Percentiles rank a stretch among this genome's conserved stretches.
Conservation (phyloP, 2,797 vertebrate genomes). For the Acanthiza pusilla region DNA sequence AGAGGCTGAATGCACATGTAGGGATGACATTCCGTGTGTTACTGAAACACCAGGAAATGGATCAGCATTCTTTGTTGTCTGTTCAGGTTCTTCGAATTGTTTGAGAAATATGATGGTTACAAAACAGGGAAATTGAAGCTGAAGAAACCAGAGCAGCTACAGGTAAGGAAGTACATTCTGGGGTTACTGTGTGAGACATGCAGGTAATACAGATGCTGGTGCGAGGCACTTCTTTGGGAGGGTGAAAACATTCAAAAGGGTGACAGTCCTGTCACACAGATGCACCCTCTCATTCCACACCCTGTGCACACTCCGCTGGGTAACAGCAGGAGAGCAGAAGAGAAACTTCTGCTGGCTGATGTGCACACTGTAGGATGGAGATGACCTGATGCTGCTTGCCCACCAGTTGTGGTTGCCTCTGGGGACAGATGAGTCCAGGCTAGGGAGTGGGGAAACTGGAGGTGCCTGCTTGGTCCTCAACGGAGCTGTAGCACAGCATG, state of each 20-base stretch:
- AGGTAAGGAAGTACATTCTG: slow-evolving; percentile 76
- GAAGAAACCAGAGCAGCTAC: slow-evolving; percentile 95
- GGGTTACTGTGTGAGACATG: neutral
- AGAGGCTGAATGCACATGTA: neutral
- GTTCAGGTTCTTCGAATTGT: slow-evolving; percentile 92
- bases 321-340: neutral
- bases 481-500: neutral
- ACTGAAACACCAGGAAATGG: neutral
- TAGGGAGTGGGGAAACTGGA: neutral
- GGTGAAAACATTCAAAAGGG: neutral
- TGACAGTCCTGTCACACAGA: neutral
- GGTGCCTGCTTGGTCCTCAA: neutral
- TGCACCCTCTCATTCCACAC: neutral
- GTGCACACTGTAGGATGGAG: rapidly evolving
- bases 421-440: neutral
- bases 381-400: neutral
- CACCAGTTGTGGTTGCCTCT: neutral
- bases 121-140: slow-evolving; percentile 97
- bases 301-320: neutral
- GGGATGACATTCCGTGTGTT: neutral
- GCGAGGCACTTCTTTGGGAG: neutral
- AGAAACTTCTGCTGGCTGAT: neutral
- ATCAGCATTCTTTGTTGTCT: slow-evolving; percentile 18
- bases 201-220: neutral
- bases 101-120: slow-evolving; percentile 95